These are phyloP conservation scores for Anarhynchus alexandrinus DNA, from an alignment of 2,113 vertebrate species.

Conservation along the genomic window DNA sequence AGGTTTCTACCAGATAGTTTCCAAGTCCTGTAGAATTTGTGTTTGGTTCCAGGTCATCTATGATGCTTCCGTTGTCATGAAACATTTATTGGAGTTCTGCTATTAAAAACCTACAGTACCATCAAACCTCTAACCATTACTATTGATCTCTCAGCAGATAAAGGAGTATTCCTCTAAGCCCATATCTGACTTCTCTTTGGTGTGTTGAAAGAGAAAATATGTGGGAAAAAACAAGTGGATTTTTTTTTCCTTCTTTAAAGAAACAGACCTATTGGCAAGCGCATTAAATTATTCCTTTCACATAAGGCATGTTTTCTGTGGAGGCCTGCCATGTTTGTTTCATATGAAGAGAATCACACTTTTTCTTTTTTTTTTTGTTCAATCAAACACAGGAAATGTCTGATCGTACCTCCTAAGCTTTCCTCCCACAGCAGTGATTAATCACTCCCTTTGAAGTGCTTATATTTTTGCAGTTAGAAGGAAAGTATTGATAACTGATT, in stretches of 20 bases:
- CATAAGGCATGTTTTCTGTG: not conserved
- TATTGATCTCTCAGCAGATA: not conserved
- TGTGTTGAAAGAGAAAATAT: not conserved
- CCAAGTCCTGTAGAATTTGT: not conserved
- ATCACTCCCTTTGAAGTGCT: not conserved
- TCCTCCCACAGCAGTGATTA: conserved; percentile 15
- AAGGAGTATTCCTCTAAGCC: not conserved
- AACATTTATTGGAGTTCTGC: not conserved
- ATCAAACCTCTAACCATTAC: not conserved
- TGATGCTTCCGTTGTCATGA: not conserved
- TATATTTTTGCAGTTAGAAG: not conserved
- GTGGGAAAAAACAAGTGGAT: not conserved
- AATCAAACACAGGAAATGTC: not conserved
- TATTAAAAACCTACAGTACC: not conserved
- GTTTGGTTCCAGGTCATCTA: not conserved
- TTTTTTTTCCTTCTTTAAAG: not conserved
- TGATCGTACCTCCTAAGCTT: not conserved
- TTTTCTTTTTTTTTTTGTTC: not conserved
- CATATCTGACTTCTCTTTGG: not conserved
- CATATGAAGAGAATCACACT: not conserved
- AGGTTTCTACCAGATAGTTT: not conserved
- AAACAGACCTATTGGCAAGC: not conserved
- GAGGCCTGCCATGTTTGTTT: conserved; percentile 15
- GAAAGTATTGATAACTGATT: not conserved
- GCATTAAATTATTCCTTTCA: not conserved